Conservation (phyloP, 2,888 invertebrate genomes). For the Invenusta paracnida region DNA sequence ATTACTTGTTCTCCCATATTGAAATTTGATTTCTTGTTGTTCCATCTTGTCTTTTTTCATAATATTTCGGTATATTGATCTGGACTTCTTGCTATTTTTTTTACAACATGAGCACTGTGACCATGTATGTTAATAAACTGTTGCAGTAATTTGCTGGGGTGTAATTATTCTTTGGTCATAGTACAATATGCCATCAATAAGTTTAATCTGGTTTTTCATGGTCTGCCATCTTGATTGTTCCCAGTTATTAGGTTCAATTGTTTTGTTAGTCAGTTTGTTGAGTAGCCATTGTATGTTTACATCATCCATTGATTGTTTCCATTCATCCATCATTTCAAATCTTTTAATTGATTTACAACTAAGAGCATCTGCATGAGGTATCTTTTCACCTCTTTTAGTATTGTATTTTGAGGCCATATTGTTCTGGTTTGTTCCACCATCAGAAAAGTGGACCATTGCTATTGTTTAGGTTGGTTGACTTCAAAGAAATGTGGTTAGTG, state of each 20-base stretch:
- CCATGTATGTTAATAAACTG: too few species aligned
- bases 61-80: too few species aligned
- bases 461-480: neutral
- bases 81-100: too few species aligned
- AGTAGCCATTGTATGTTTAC: neutral
- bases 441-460: neutral
- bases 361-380: conserved; percentile 22
- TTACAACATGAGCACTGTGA: too few species aligned
- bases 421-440: conserved; percentile 12
- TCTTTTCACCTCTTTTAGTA: neutral
- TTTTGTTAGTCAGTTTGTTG: neutral
- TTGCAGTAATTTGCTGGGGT: neutral
- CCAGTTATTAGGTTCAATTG: neutral
- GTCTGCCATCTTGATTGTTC: neutral
- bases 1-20: too few species aligned
- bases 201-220: neutral
- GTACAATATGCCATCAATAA: neutral
- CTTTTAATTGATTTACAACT: neutral
- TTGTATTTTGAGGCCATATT: neutral
- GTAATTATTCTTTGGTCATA: neutral
- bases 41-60: too few species aligned
- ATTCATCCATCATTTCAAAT: neutral
- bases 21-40: too few species aligned
- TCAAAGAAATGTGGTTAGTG: too few species aligned
- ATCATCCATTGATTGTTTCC: neutral